Evolutionary conservation across 2,113 vertebrate species (phyloP).

Genomic region (Sapayoa aenigma): DNA sequence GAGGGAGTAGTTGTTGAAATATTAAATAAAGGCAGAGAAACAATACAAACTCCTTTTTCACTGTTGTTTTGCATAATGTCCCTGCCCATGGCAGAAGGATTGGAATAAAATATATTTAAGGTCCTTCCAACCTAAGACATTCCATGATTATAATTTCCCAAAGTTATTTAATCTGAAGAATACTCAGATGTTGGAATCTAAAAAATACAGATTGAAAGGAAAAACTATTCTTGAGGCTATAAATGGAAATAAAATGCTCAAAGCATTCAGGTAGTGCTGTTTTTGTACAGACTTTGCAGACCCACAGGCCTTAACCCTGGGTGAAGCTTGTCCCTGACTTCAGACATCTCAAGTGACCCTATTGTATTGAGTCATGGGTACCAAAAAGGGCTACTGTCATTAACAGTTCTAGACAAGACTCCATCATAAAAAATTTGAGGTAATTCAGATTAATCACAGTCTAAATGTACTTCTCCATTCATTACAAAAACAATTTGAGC

Average conservation of each 20-base stretch:
- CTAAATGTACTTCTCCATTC: background rate
- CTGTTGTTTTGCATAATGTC: background rate
- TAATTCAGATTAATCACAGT: background rate
- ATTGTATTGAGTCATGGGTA: background rate
- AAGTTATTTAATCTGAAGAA: background rate
- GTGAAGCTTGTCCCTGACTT: background rate
- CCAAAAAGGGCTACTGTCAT: background rate
- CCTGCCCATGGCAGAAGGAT: background rate
- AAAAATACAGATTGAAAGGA: background rate
- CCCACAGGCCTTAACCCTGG: background rate
- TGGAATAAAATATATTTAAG: no score
- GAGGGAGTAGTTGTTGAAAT: background rate
- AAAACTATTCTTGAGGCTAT: background rate
- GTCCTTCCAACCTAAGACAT: background rate
- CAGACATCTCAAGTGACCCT: background rate
- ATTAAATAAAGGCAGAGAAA: background rate
- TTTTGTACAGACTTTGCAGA: background rate
- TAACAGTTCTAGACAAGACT: background rate
- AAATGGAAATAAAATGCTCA: background rate
- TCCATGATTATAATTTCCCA: background rate
- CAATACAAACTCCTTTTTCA: background rate
- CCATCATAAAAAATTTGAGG: background rate
- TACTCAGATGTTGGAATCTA: background rate
- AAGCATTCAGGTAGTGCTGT: background rate
- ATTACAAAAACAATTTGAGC: background rate